These are phyloP conservation scores for Gobionotothen gibberifrons DNA, from an alignment of 2,797 vertebrate species.

Conservation along the genomic window DNA sequence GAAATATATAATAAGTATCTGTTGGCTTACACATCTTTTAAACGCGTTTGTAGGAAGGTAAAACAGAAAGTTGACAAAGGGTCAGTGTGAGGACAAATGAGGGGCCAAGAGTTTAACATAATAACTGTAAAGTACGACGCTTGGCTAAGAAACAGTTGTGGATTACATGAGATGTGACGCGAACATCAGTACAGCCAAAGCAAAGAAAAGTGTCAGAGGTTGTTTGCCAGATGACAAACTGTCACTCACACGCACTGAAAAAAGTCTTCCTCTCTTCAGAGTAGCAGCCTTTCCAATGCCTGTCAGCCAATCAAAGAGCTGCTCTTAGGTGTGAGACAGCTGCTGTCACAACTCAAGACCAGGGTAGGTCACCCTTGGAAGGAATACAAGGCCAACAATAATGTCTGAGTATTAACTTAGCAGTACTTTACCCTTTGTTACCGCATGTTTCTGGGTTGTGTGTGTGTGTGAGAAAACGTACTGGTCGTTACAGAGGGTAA, in stretches of 20 bases:
- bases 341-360: conserved; percentile 50
- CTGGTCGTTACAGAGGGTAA: no score
- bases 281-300: conserved; percentile 21
- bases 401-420: conserved; percentile 9
- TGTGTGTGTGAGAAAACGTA: background rate
- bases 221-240: conserved; percentile 58
- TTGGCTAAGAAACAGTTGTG: background rate
- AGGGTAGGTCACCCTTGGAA: conserved; percentile 12
- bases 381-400: conserved; percentile 14
- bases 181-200: conserved; percentile 29
- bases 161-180: conserved; percentile 20
- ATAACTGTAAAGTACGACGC: background rate
- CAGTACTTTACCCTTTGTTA: background rate
- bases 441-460: background rate
- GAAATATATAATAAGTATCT: background rate
- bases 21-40: background rate
- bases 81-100: background rate
- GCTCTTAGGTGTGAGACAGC: conserved; percentile 53
- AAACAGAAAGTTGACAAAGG: conserved; percentile 1
- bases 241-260: conserved; percentile 55
- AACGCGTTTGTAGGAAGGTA: background rate
- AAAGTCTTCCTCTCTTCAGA: conserved; percentile 28
- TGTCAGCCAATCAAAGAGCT: conserved; percentile 54
- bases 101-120: background rate
- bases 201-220: conserved; percentile 50